These are phyloP conservation scores for Papilio polytes DNA, from an alignment of 1,140 invertebrate genomes.

Conservation along the genomic window DNA sequence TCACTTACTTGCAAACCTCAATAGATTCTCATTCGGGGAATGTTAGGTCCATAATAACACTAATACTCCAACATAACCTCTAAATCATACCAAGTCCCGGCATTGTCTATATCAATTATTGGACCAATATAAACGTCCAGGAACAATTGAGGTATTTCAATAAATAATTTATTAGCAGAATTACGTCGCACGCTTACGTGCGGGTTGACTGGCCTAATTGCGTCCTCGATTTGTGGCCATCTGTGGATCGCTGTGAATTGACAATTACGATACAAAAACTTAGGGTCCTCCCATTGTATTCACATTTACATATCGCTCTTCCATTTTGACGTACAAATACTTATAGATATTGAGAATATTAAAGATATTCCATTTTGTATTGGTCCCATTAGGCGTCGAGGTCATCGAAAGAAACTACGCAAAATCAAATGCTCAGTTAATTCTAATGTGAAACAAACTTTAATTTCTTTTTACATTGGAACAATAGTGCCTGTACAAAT, in stretches of 20 bases:
- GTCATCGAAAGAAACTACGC: neutral
- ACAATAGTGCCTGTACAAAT: too few relatives aligned
- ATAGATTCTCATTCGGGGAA: neutral
- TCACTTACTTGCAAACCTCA: neutral
- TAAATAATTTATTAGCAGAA: slow-evolving; percentile 52
- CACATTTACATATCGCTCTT: neutral
- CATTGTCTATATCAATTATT: slow-evolving; percentile 48
- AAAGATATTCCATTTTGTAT: neutral
- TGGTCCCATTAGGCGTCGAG: too few relatives aligned
- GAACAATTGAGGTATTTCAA: slow-evolving; percentile 54
- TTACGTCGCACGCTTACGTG: slow-evolving; percentile 39
- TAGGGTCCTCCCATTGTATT: neutral
- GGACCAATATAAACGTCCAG: slow-evolving; percentile 48
- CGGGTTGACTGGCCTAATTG: slow-evolving; percentile 51
- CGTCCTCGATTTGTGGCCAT: slow-evolving; percentile 37
- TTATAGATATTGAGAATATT: neutral
- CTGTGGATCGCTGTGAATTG: neutral
- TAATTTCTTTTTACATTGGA: neutral
- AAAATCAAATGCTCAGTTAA: neutral
- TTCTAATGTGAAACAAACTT: neutral
- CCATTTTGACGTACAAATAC: neutral
- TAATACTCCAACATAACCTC: slow-evolving; percentile 9
- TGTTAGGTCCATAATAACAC: neutral
- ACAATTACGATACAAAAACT: slow-evolving; percentile 16
- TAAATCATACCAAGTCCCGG: slow-evolving; percentile 17